phyloP scores from a whole-genome alignment of 2,888 invertebrate species.

The Parthenolecanium corni region DNA sequence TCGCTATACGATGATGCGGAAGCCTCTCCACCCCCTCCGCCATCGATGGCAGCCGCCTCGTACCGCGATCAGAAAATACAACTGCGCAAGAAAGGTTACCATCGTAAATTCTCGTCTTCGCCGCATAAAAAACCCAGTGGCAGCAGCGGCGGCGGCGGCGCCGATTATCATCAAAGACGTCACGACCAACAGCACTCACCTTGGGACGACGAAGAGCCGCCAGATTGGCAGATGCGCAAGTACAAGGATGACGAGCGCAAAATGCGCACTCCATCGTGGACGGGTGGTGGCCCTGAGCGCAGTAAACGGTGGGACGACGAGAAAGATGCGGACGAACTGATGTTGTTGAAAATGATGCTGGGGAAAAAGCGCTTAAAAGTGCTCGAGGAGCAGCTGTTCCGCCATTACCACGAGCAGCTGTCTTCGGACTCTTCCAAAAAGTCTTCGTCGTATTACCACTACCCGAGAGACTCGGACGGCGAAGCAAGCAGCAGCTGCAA shows the following conservation, averaged over 20 bases:
- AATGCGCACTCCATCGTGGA: constrained; percentile 14
- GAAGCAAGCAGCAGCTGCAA: too few relatives aligned
- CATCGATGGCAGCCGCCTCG: constrained; percentile 51
- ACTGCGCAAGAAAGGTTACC: constrained; percentile 33
- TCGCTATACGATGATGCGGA: constrained; percentile 36
- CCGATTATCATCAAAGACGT: too few relatives aligned
- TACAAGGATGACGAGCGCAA: constrained; percentile 16
- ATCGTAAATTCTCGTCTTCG: constrained; percentile 38
- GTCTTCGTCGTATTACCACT: constrained; percentile 2
- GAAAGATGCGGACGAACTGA: constrained; percentile 12
- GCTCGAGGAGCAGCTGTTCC: constrained; percentile 17
- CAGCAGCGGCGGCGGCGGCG: too few relatives aligned
- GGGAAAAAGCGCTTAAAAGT: constrained; percentile 24
- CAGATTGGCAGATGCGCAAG: constrained; percentile 32
- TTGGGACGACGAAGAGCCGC: constrained; percentile 58
- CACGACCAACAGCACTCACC: constrained; percentile 43
- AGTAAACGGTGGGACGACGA: constrained; percentile 3
- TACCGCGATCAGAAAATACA: constrained; percentile 57
- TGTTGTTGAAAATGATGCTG: constrained; percentile 20
- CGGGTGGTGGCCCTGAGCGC: constrained; percentile 25
- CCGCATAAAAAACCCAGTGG: constrained; percentile 42
- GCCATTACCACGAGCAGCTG: constrained; percentile 16
- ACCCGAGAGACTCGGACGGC: neutral
- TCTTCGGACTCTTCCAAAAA: constrained; percentile 2
- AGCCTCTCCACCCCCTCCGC: constrained; percentile 44